Evolutionary conservation across 2,797 vertebrate genomes (phyloP), one percentile per base, ranked within the genome.

Genomic region (Cheirogaleus major): DNA sequence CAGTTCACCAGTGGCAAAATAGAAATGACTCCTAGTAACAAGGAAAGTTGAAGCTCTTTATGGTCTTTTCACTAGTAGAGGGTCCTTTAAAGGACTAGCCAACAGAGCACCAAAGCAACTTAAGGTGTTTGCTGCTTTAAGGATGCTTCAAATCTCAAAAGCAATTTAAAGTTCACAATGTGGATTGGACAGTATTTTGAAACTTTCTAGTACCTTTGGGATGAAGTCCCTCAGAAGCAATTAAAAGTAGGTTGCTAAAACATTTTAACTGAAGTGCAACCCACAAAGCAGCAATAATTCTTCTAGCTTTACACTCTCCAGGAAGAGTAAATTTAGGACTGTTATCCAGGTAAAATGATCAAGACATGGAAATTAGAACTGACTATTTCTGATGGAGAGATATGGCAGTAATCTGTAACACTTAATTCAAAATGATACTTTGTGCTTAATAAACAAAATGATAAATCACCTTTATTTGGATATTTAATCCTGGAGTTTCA

Each of bases 181-280:
- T 69, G 30, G 35, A 93, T 23, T 92, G 80, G 59, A 61, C 25
- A 91, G 43, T 90, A 79, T 63, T 80, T 83, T 84, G 75, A 91
- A 96, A 95, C 48, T 83, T 96, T 84, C 75, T 91, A 67, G 50
- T 90, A 72, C 94, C 91, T 89, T 43, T n/a, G 57, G 32, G 83
- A 96, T 93, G 20, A 89, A 89, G 72, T 92, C 63, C 73, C 95
- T 90, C 48, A 94, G 86, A 94, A 96, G 86, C 83, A 97, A 95
- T 96, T 97, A 93, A 91, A 94, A 87, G 52, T 43, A 86, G 89
- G 55, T 86, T 89, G 18, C 8, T 96, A 94, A 80, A 61, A 61
- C 27, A 83, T 72, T 41, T 86, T 91, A 96, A 93, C 5, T 93
- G 52, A 91, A 83, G 32, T 75, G 11, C 89, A 67, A 80, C 41